Evolutionary conservation across 2,888 invertebrate genomes (phyloP).

Genomic region (Plusia festucae): DNA sequence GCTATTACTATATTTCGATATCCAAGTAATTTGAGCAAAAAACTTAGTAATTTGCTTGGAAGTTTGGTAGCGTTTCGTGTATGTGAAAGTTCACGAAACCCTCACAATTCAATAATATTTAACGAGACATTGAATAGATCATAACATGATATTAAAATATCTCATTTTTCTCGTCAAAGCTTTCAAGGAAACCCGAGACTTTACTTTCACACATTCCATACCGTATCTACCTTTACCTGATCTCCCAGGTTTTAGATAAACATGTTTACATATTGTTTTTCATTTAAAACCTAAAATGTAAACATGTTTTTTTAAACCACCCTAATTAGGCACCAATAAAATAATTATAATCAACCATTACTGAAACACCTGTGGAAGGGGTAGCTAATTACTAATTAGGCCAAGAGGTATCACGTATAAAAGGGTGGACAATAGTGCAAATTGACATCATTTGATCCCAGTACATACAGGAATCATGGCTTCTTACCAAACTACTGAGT

Average conservation of each 20-base stretch:
- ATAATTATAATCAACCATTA: slow-evolving; percentile 42
- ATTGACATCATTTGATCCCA: slow-evolving; percentile 61
- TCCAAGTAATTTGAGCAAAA: no score
- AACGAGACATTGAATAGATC: no score
- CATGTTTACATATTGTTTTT: slow-evolving; percentile 4
- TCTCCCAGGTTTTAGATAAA: background rate
- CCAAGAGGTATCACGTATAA: slow-evolving; percentile 52
- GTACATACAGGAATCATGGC: slow-evolving; percentile 57
- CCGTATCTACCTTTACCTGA: background rate
- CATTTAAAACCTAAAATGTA: slow-evolving; percentile 6
- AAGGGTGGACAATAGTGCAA: slow-evolving; percentile 30
- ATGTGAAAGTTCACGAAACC: no score
- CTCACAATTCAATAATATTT: no score
- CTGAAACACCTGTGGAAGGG: slow-evolving; percentile 49
- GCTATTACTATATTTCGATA: no score
- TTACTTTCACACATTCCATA: no score
- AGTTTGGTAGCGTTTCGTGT: no score
- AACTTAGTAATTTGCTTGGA: no score
- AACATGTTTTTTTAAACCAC: slow-evolving; percentile 18
- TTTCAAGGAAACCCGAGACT: no score
- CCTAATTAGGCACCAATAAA: slow-evolving; percentile 41
- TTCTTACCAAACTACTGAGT: slow-evolving; percentile 51
- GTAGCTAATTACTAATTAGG: slow-evolving; percentile 59
- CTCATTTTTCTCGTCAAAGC: no score
- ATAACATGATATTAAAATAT: no score